Conservation (phyloP, 2,797 vertebrate genomes). For the Pseudochaenichthys georgianus region DNA sequence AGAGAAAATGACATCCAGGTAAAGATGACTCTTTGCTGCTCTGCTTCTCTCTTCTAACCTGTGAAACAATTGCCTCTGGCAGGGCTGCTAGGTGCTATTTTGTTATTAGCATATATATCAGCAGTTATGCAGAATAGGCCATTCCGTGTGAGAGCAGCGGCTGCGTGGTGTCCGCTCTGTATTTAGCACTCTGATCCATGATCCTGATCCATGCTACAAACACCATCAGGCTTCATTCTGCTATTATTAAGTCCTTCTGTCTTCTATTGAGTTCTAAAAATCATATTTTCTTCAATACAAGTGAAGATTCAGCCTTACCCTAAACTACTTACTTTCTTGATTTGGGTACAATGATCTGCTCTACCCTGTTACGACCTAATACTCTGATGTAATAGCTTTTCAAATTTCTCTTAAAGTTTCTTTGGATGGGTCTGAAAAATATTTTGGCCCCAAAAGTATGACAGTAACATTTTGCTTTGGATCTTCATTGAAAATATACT, state of each 20-base stretch:
- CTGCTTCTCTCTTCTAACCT: slow-evolving; percentile 55
- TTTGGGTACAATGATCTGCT: background rate
- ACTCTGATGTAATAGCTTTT: background rate
- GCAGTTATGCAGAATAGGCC: slow-evolving; percentile 72
- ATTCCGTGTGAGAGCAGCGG: slow-evolving; percentile 46
- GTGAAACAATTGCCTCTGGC: slow-evolving; percentile 75
- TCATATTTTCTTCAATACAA: slow-evolving; percentile 2
- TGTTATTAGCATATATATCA: slow-evolving; percentile 84
- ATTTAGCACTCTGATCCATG: slow-evolving; percentile 35
- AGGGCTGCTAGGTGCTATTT: slow-evolving; percentile 65
- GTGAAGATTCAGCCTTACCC: background rate
- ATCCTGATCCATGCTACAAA: slow-evolving; percentile 25
- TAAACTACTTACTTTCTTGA: background rate
- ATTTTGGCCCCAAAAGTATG: background rate
- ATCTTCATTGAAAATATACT: background rate
- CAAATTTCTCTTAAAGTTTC: background rate
- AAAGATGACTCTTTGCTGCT: slow-evolving; percentile 60
- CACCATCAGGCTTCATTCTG: slow-evolving; percentile 13
- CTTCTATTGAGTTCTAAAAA: slow-evolving; percentile 4
- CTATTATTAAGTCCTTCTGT: background rate
- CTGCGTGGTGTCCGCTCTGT: slow-evolving; percentile 45
- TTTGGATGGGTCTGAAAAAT: background rate
- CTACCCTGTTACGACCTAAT: background rate
- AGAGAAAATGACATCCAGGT: slow-evolving; percentile 70
- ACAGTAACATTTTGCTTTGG: background rate